Evolutionary conservation across 37 sponge, comb jelly and placozoan genomes (phyloP), one percentile per base, ranked within the genome.

Genomic region (Axinella damicornis): DNA sequence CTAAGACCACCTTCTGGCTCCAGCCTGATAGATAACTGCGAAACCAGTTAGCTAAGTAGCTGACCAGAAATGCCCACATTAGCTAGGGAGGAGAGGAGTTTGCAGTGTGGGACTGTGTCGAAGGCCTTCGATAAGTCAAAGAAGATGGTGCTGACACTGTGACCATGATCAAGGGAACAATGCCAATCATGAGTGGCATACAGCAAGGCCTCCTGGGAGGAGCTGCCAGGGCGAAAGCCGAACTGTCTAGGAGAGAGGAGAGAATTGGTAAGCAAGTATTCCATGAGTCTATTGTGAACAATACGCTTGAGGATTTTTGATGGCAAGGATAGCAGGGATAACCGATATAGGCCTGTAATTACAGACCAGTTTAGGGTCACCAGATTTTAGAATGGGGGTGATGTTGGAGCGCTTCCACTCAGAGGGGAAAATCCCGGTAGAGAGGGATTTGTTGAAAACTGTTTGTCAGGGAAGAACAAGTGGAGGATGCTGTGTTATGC

Each of bases 291-390:
- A 60, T 62, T 35, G 33, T 61, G 65, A 57, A 83, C 65, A 12
- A 73, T 33, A 36, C 75, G 28, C 52, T 83, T 74, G 5, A 83
- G 75, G 11, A 57, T 5, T 31, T 83, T 83, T 5, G 74, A 73
- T n/a, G 32, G 46, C 0, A 71, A 14, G 19, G 84, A 41, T 32
- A 83, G 53, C 24, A 83, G 65, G 9, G 84, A 83, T n/a, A n/a
- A n/a, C n/a, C n/a, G n/a, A n/a, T 22, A 83, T 73, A 5, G 84
- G 84, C 2, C 84, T 28, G n/a, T 62, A 83, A 53, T 73, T 73
- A 2, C 57, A 46, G 53, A 72, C 73, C 5, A 17, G 12, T 38
- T 35, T 34, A 0, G 28, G 19, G 56, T 69, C 54, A 20, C 64
- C 65, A 39, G 31, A 19, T 38, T 87, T 87, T 41, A 40, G 28